phyloP scores from a whole-genome alignment of 2,888 invertebrate species.

The Drosophila nr. perissopoda region DNA sequence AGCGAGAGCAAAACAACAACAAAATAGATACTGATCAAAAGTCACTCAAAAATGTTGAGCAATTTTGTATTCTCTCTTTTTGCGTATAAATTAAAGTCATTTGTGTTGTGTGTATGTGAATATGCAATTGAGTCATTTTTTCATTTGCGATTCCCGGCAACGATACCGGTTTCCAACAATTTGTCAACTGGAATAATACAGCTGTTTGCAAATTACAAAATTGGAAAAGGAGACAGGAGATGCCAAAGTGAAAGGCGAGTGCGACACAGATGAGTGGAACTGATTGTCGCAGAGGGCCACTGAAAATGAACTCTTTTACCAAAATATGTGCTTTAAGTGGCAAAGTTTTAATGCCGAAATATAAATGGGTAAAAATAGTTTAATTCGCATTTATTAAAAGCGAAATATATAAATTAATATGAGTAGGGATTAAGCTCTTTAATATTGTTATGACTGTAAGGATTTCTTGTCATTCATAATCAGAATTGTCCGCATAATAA shows the following conservation, averaged over 20 bases:
- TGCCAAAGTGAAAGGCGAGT: neutral
- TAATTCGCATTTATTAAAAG: neutral
- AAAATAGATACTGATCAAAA: conserved; percentile 23
- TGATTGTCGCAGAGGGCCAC: neutral
- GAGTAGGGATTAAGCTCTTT: neutral
- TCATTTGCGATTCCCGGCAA: conserved; percentile 6
- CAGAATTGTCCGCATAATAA: conserved; percentile 14
- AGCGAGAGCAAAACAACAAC: conserved; percentile 7
- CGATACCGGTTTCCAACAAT: conserved; percentile 18
- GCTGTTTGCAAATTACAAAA: conserved; percentile 13
- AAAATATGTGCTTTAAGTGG: neutral
- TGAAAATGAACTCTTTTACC: neutral
- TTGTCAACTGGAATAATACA: conserved; percentile 39
- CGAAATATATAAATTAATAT: neutral
- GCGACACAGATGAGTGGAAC: neutral
- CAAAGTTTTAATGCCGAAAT: conserved; percentile 2
- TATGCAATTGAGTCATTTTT: conserved; percentile 5
- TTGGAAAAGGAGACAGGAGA: neutral
- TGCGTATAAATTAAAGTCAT: neutral
- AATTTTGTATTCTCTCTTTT: neutral
- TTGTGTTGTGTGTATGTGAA: neutral
- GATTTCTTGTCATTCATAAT: neutral
- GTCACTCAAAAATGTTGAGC: conserved; percentile 3
- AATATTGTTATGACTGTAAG: neutral
- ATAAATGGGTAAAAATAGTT: neutral